Evolutionary conservation across 2,888 invertebrate species (phyloP).

Genomic region (Pteria penguin): DNA sequence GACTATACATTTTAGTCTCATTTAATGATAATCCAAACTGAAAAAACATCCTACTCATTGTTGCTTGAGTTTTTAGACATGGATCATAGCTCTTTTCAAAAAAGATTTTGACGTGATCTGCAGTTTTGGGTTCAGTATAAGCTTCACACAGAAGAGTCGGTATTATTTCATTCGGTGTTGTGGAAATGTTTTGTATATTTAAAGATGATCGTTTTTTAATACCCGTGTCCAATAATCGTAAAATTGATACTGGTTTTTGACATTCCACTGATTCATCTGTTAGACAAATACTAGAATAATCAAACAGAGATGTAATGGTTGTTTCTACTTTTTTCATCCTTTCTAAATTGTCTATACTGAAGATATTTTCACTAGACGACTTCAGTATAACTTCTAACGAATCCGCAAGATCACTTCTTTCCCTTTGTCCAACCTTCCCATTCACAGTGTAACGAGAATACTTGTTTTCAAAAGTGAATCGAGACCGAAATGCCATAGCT

Average conservation of each 20-base stretch:
- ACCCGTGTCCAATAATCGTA: neutral
- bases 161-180: conserved; percentile 37
- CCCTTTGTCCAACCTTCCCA: conserved; percentile 40
- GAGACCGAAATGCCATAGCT: conserved; percentile 52
- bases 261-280: conserved; percentile 31
- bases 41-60: conserved; percentile 52
- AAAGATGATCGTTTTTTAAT: conserved; percentile 15
- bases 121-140: conserved; percentile 52
- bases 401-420: conserved; percentile 49
- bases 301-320: conserved; percentile 34
- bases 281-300: conserved; percentile 44
- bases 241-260: conserved; percentile 53
- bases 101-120: conserved; percentile 49
- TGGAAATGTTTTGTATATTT: neutral
- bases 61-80: conserved; percentile 34
- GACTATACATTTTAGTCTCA: conserved; percentile 12
- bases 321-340: conserved; percentile 49
- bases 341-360: conserved; percentile 41
- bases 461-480: conserved; percentile 20
- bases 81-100: conserved; percentile 46
- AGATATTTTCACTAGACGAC: conserved; percentile 46
- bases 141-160: conserved; percentile 52
- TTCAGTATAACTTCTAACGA: conserved; percentile 56
- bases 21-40: conserved; percentile 56
- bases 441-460: conserved; percentile 48